Percentiles rank a stretch among this genome's conserved stretches.
Conservation (phyloP, 1,140 invertebrate genomes). For the Pseudomyrmex pallidus region DNA sequence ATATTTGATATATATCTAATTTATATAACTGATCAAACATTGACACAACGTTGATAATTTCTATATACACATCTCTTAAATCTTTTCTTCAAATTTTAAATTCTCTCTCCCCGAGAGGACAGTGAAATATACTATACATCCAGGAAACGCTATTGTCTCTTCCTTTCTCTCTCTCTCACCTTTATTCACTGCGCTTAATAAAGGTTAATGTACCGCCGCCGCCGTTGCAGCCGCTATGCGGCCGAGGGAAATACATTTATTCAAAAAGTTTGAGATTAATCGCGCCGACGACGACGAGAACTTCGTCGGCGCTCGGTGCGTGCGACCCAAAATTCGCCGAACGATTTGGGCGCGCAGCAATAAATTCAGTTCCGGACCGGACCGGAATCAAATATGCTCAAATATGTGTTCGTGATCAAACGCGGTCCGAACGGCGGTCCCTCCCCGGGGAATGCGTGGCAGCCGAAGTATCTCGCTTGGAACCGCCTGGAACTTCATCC, state of each 20-base stretch:
- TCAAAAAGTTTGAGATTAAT: constrained; percentile 38
- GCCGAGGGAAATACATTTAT: constrained; percentile 1
- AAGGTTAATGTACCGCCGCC: neutral
- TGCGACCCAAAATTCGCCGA: constrained; percentile 25
- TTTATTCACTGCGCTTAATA: neutral
- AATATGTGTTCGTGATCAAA: constrained; percentile 45
- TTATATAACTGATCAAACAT: no score
- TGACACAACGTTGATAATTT: no score
- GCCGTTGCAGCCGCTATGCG: no score
- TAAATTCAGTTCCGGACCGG: constrained; percentile 21
- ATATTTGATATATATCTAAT: no score
- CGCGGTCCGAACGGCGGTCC: neutral
- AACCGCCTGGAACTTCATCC: constrained; percentile 50
- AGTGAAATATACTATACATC: no score
- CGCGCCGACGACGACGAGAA: neutral
- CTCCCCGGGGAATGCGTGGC: constrained; percentile 27
- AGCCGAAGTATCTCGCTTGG: constrained; percentile 46
- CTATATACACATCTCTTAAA: no score
- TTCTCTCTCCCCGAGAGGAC: neutral
- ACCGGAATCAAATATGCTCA: constrained; percentile 43
- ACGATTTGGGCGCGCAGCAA: neutral
- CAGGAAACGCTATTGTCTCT: neutral
- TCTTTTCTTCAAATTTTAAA: neutral
- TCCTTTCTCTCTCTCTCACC: neutral
- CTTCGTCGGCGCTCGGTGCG: neutral